Base-by-base conservation (phyloP, 2,113 vertebrate genomes). In the Todiramphus chloris region DNA sequence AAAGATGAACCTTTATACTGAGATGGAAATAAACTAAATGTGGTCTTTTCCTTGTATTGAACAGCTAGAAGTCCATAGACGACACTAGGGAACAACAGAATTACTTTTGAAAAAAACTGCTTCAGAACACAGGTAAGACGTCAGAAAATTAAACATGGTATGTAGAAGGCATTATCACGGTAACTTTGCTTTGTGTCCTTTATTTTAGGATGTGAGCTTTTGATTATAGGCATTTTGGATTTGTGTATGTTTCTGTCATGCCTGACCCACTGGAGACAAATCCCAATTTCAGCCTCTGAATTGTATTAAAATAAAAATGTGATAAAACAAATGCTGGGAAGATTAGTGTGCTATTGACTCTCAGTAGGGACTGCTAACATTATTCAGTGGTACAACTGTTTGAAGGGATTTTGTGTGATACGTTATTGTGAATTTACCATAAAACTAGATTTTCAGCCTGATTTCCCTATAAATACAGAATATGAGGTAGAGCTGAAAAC, bases 271-370 rank as follows among this genome's bases (percentile, higher is more conserved):
- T 68, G 31, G 46, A 82, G 30, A 43, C 12, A 67, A 89, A 94
- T 74, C 11, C 8, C 9, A 39, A 18, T 58, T 85, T 83, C 21
- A 63, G 23, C 13, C 58, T 93, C 63, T 55, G 39, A 46, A 13
- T 81, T 37, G 9, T 31, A 73, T 56, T 76, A 68, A 79, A 92
- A 83, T 46, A 83, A 80, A 83, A 50, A 60, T 27, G 28, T 50
- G 25, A 35, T 80, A 59, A 86, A 69, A 66, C 10, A 50, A 83
- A 55, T 73, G 51, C 67, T 95, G 80, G 82, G 94, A 95, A 89
- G 73, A 97, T 95, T 85, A 96, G 87, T 59, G 84, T 89, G 75
- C 67, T 91, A 81, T 91, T 97, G 92, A 94, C 43, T 78, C 16
- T 48, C 89, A 83, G 70, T 59, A 62, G 88, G 77, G 96, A 82